Evolutionary conservation across 2,113 vertebrate species (phyloP).

Genomic region (Heptranchias perlo): DNA sequence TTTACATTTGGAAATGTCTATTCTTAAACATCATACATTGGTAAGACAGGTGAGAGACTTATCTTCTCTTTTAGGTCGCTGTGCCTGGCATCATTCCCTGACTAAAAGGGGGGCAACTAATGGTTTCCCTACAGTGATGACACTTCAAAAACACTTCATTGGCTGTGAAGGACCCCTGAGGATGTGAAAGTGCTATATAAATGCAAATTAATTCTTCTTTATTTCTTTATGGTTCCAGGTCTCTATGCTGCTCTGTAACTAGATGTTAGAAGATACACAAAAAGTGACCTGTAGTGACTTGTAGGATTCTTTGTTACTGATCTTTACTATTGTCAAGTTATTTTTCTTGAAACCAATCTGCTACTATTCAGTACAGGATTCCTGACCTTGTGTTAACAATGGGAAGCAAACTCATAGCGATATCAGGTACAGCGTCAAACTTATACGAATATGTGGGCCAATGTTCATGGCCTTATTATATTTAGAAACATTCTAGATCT

Average conservation of each 20-base stretch:
- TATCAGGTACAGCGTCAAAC: neutral
- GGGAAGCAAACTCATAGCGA: neutral
- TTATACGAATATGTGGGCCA: neutral
- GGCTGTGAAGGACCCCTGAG: neutral
- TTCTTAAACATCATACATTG: neutral
- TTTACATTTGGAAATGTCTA: neutral
- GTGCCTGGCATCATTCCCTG: neutral
- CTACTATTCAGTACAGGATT: neutral
- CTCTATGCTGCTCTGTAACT: neutral
- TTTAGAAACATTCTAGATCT: too few species aligned
- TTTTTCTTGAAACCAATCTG: neutral
- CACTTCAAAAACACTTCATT: neutral
- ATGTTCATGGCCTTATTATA: neutral
- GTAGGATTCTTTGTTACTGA: neutral
- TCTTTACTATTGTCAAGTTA: neutral
- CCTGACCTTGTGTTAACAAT: neutral
- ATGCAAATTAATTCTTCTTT: neutral
- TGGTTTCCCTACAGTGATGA: neutral
- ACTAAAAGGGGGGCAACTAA: neutral
- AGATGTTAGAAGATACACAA: neutral
- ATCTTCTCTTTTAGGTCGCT: neutral
- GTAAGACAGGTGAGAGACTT: neutral
- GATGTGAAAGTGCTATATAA: neutral
- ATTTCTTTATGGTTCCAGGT: neutral
- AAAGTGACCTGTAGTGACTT: neutral